phyloP scores from a whole-genome alignment of 2,888 invertebrate genomes.

The Nomada hirtipes region DNA sequence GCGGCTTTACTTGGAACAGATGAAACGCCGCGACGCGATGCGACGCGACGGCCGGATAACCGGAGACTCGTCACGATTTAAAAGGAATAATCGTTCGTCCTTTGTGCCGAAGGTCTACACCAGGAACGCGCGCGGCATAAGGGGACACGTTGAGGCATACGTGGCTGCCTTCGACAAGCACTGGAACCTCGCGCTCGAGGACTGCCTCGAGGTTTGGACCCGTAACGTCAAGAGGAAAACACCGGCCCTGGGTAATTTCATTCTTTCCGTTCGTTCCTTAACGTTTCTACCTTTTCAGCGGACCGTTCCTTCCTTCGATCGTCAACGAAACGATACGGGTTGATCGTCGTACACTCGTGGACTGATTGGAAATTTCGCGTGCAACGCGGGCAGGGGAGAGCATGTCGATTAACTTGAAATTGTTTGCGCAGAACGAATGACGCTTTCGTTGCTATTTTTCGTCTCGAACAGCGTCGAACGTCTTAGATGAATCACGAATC shows the following conservation, averaged over 20 bases:
- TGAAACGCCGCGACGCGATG: slow-evolving; percentile 24
- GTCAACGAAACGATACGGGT: neutral
- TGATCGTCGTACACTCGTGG: too few relatives aligned
- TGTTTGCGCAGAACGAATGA: neutral
- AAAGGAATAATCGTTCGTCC: slow-evolving; percentile 73
- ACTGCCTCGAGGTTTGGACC: slow-evolving; percentile 93
- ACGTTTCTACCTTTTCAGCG: too few relatives aligned
- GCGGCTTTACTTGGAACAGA: slow-evolving; percentile 65
- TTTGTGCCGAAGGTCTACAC: slow-evolving; percentile 88
- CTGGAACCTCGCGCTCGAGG: slow-evolving; percentile 94
- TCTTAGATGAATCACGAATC: slow-evolving; percentile 49
- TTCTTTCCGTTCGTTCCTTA: neutral
- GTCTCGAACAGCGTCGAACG: neutral
- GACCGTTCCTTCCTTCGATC: neutral
- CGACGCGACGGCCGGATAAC: slow-evolving; percentile 25
- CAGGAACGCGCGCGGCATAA: slow-evolving; percentile 89
- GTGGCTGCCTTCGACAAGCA: slow-evolving; percentile 96
- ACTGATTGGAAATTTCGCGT: neutral
- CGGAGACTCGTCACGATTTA: slow-evolving; percentile 65
- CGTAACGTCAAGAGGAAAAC: slow-evolving; percentile 87
- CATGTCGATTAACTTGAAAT: neutral
- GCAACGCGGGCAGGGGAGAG: neutral
- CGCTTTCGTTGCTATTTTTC: neutral
- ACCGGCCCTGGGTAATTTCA: slow-evolving; percentile 86
- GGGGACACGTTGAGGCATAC: slow-evolving; percentile 92